Percentiles rank a stretch among this genome's conserved stretches.
These are phyloP conservation scores for Bettongia penicillata DNA, from an alignment of 2,113 vertebrate genomes.

Conservation along the genomic window DNA sequence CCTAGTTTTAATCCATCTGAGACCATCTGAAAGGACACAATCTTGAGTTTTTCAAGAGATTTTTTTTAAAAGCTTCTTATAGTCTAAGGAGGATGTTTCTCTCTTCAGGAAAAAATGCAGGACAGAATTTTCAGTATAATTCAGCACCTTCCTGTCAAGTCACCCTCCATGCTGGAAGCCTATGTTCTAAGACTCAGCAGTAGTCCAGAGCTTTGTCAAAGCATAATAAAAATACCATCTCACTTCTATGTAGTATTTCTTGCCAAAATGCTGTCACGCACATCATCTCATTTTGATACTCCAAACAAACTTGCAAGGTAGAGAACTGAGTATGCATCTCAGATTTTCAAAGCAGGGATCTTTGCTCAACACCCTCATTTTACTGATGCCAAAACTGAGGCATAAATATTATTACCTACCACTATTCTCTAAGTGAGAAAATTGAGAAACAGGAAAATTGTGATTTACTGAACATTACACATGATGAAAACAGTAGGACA, in stretches of 20 bases:
- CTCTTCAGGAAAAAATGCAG: background rate
- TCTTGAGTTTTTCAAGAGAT: background rate
- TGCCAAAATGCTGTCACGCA: conserved; percentile 1
- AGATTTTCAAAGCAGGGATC: background rate
- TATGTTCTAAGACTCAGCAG: background rate
- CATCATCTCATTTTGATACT: background rate
- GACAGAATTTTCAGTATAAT: conserved; percentile 44
- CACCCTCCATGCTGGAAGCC: background rate
- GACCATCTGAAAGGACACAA: background rate
- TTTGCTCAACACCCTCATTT: background rate
- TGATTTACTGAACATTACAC: background rate
- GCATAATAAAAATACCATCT: background rate
- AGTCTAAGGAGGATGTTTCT: background rate
- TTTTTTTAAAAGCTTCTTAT: background rate
- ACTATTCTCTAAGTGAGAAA: background rate
- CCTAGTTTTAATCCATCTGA: background rate
- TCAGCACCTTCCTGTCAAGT: background rate
- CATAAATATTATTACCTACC: background rate
- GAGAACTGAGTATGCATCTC: background rate
- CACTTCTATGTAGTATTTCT: background rate
- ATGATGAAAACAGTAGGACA: background rate
- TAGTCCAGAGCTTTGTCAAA: conserved; percentile 16
- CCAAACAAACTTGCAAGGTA: background rate
- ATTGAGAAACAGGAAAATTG: background rate
- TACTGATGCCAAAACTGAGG: background rate